Evolutionary conservation across 2,888 invertebrate genomes (phyloP), one percentile per base, ranked within the genome.

Genomic region (Thalpophila matura): DNA sequence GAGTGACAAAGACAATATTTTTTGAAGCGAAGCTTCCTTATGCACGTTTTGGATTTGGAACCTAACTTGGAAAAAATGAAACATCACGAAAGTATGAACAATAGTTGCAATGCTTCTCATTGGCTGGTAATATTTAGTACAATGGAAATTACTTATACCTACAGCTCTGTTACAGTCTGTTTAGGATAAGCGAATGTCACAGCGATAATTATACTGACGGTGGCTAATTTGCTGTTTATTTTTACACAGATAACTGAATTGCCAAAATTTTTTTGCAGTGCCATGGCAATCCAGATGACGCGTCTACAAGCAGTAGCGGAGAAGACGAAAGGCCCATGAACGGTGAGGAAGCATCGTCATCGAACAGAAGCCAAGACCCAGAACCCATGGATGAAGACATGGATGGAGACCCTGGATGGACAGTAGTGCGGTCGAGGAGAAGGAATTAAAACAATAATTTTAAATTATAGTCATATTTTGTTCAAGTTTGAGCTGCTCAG

Each of bases 331-430:
- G 88, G 0, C 84, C 85, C 58, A 88, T 89, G 47, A 86, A 84
- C 45, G 85, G 82, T 31, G 82, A 70, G 26, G 50, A 61, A 31
- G 72, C 86, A 18, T 77, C 89, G 29, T 84, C 88, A 20, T 85
- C 88, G n/a, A 83, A 80, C 2, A 70, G 70, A 26, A 82, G 61
- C 33, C 71, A 79, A 46, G 85, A 82, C 1, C 82, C 86, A 9
- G 91, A 93, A 74, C 91, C 91, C 0, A 92, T 93, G 89, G 94
- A 95, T 18, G 95, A 94, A 70, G 95, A 95, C 64, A n/a, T n/a
- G n/a, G n/a, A n/a, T n/a, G 92, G 92, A 0, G 96, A 96, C 75
- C 95, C 96, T 0, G 97, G 96, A n/a, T 97, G 97, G 97, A 96
- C 96, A 12, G 95, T 96, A 51, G 96, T 97, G 0, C 92, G 94